Conservation (phyloP, 2,113 vertebrate species). For the Furnarius figulus region DNA sequence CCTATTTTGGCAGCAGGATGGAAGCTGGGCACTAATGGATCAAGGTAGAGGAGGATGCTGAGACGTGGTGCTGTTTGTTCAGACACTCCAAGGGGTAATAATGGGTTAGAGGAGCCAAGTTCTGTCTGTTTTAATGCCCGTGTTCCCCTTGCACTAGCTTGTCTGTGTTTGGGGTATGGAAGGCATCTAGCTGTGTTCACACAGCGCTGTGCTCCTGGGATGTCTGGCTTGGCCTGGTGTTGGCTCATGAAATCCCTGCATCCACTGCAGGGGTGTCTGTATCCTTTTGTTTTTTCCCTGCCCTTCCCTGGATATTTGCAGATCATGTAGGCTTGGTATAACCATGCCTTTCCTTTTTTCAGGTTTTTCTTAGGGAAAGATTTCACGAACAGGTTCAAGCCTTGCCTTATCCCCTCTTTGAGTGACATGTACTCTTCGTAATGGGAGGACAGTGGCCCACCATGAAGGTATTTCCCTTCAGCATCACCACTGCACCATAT, state of each 20-base stretch:
- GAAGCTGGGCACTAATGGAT: neutral
- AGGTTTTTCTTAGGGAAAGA: neutral
- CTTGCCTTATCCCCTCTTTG: neutral
- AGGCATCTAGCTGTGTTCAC: neutral
- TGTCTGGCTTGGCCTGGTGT: neutral
- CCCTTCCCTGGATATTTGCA: neutral
- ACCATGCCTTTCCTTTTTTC: neutral
- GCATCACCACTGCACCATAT: neutral
- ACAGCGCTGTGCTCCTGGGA: neutral
- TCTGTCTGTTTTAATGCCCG: neutral
- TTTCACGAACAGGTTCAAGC: neutral
- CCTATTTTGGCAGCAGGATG: neutral
- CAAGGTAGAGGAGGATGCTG: neutral
- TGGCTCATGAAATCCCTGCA: neutral
- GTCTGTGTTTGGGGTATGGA: neutral
- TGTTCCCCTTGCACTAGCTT: neutral
- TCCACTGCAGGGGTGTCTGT: neutral
- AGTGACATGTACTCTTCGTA: neutral
- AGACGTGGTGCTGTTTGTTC: neutral
- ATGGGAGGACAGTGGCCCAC: neutral
- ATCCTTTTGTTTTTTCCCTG: neutral
- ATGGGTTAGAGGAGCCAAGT: neutral
- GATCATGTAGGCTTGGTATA: neutral
- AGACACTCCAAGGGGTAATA: neutral
- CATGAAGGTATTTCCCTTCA: neutral